phyloP scores from a whole-genome alignment of 2,888 invertebrate species.

The Ormyrus rosae region DNA sequence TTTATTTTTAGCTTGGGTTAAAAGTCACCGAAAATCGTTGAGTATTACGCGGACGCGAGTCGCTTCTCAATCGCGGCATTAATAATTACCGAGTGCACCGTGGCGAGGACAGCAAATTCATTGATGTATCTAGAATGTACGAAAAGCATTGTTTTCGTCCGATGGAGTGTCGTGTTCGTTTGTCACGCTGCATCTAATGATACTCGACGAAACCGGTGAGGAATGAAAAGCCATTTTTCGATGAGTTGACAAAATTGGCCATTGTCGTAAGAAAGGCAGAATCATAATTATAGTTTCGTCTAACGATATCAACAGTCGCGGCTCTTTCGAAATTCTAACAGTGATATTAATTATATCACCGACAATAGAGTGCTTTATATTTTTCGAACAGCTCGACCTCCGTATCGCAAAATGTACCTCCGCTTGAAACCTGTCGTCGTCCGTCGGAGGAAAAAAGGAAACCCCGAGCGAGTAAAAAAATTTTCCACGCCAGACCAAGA shows the following conservation, averaged over 20 bases:
- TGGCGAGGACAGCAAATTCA: background rate
- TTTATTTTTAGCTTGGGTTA: background rate
- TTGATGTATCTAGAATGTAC: too few species aligned
- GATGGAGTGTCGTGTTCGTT: background rate
- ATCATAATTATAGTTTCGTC: slow-evolving; percentile 18
- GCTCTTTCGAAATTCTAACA: background rate
- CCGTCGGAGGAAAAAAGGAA: too few species aligned
- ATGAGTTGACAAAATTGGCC: slow-evolving; percentile 18
- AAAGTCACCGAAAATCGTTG: background rate
- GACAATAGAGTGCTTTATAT: background rate
- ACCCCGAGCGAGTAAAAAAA: too few species aligned
- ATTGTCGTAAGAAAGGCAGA: background rate
- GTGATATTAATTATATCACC: slow-evolving; percentile 13
- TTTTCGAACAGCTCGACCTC: background rate
- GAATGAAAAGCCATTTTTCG: background rate
- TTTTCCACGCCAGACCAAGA: too few species aligned
- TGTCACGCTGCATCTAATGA: background rate
- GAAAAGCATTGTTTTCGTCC: too few species aligned
- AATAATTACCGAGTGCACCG: background rate
- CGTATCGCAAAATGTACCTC: too few species aligned
- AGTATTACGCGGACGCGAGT: background rate
- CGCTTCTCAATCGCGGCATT: background rate
- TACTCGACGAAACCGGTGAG: background rate
- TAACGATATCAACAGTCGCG: background rate
- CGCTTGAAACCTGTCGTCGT: too few species aligned